phyloP scores from a whole-genome alignment of 2,797 vertebrate species.

The Rousettus madagascariensis region DNA sequence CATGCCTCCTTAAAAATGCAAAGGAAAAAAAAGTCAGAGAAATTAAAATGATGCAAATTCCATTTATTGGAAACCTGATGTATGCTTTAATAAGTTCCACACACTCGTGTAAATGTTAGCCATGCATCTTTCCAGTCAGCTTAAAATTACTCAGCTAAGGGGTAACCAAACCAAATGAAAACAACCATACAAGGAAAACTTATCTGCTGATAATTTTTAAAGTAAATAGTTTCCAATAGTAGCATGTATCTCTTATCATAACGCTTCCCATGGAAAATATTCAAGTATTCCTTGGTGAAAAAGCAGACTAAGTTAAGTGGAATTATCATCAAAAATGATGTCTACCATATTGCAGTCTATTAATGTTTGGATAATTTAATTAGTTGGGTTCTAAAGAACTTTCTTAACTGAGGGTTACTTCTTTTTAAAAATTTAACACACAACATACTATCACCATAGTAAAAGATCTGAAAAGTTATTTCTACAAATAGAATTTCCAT shows the following conservation, averaged over 20 bases:
- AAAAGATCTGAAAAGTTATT: constrained; percentile 46
- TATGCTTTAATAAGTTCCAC: constrained; percentile 22
- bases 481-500: constrained; percentile 40
- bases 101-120: constrained; percentile 25
- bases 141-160: constrained; percentile 50
- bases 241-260: constrained; percentile 28
- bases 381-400: constrained; percentile 21
- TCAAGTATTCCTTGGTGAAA: constrained; percentile 48
- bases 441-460: neutral
- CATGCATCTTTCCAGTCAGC: constrained; percentile 49
- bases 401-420: neutral
- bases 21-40: neutral
- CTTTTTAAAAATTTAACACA: constrained; percentile 2
- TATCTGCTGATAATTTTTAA: constrained; percentile 49
- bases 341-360: neutral
- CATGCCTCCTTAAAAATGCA: neutral
- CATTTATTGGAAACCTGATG: neutral
- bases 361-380: constrained; percentile 50
- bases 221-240: constrained; percentile 56
- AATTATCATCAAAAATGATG: constrained; percentile 46
- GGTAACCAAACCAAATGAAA: constrained; percentile 59
- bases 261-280: constrained; percentile 54
- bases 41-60: neutral
- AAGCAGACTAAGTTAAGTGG: constrained; percentile 9
- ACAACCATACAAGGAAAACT: constrained; percentile 36